phyloP scores from a whole-genome alignment of 2,113 vertebrate species.

The Indri indri region DNA sequence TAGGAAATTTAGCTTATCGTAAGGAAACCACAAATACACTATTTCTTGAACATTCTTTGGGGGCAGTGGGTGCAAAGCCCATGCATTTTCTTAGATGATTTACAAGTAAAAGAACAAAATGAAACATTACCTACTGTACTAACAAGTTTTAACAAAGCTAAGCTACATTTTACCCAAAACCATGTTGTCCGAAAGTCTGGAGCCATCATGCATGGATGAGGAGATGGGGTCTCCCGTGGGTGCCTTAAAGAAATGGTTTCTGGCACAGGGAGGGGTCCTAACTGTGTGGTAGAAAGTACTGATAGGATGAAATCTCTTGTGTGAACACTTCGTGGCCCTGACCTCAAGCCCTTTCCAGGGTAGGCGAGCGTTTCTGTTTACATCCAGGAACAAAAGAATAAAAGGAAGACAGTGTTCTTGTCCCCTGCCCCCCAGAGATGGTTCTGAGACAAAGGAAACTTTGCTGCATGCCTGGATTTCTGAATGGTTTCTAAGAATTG shows the following conservation, averaged over 20 bases:
- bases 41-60: not conserved
- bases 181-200: not conserved
- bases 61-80: not conserved
- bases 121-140: not conserved
- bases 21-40: slow-evolving; percentile 6
- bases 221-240: not conserved
- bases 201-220: not conserved
- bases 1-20: slow-evolving; percentile 1
- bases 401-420: not conserved
- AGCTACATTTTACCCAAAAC: not conserved
- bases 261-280: not conserved
- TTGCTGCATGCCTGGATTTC: not conserved
- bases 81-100: not conserved
- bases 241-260: not conserved
- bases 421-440: not conserved
- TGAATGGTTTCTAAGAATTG: slow-evolving; percentile 42
- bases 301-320: not conserved
- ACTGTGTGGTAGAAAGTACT: not conserved
- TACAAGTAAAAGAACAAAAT: not conserved
- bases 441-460: not conserved
- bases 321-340: not conserved
- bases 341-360: not conserved
- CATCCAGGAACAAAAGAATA: not conserved
- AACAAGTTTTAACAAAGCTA: not conserved
- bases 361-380: not conserved